Evolutionary conservation across 2,888 invertebrate species (phyloP).

Genomic region (Tortricodes alternella): DNA sequence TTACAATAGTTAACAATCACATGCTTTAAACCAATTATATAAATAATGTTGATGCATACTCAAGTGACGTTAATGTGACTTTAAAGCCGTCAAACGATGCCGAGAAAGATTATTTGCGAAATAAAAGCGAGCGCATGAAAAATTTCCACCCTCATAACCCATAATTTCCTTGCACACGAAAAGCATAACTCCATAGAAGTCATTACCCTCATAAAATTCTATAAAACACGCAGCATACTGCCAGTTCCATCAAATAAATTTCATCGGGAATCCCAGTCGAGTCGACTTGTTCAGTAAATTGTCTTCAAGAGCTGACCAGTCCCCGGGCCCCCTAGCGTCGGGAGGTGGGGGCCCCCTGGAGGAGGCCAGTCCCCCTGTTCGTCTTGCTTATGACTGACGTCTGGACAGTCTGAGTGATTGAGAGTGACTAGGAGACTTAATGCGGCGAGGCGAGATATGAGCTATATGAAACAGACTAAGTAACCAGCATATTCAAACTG

Average conservation of each 20-base stretch:
- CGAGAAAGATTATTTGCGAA: too few species aligned
- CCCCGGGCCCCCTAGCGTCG: conserved; percentile 42
- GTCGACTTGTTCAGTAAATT: conserved; percentile 77
- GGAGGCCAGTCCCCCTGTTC: conserved; percentile 76
- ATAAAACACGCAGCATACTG: conserved; percentile 59
- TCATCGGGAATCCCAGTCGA: conserved; percentile 71
- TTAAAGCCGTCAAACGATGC: too few species aligned
- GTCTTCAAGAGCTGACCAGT: conserved; percentile 81
- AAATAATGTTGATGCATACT: too few species aligned
- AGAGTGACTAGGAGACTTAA: conserved; percentile 81
- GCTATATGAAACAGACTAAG: conserved; percentile 42
- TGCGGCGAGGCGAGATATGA: conserved; percentile 71
- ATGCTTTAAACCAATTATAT: too few species aligned
- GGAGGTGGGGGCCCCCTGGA: conserved; percentile 49
- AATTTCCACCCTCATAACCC: too few species aligned
- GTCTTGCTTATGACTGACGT: conserved; percentile 82
- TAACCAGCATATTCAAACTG: conserved; percentile 44
- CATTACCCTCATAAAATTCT: conserved; percentile 47
- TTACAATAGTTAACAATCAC: too few species aligned
- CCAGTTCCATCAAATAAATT: conserved; percentile 73
- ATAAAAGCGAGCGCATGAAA: too few species aligned
- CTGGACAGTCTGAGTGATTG: conserved; percentile 81
- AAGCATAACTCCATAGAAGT: conserved; percentile 29
- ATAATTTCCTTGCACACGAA: background rate
- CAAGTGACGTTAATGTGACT: too few species aligned